A percentile compares a stretch with the other conserved stretches of the same genome.
Conservation (phyloP, 1,140 invertebrate species). For the Trichogramma pretiosum region DNA sequence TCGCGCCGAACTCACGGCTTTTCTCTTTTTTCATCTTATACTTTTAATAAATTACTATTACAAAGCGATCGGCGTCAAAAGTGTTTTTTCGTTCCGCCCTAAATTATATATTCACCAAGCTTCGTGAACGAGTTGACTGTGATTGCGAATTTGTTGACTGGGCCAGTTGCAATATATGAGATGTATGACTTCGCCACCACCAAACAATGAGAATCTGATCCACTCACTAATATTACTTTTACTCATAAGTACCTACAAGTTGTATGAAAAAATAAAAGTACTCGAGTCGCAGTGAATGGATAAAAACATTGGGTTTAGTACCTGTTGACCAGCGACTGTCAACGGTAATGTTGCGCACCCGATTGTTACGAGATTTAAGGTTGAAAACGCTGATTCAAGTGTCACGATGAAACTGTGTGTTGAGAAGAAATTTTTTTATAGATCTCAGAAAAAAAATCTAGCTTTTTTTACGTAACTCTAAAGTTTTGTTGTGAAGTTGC, state of each 20-base stretch:
- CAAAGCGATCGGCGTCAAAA: no score
- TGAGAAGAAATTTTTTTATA: neutral
- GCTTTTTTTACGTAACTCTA: slow-evolving; percentile 5
- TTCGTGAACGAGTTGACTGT: slow-evolving; percentile 4
- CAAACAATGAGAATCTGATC: neutral
- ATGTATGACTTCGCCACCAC: slow-evolving; percentile 2
- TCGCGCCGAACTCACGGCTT: no score
- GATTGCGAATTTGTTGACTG: slow-evolving; percentile 4
- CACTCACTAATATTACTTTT: slow-evolving; percentile 1
- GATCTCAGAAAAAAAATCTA: neutral
- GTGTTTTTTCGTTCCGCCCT: no score
- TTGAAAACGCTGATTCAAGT: neutral
- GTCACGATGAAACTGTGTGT: neutral
- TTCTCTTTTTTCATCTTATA: no score
- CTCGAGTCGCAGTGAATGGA: neutral
- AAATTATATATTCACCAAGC: neutral
- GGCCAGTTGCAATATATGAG: slow-evolving; percentile 12
- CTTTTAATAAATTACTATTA: no score
- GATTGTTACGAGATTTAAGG: slow-evolving; percentile 1
- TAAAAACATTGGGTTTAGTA: no score
- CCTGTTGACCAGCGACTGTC: neutral
- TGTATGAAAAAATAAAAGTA: neutral
- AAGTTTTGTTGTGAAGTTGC: no score
- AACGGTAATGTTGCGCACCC: neutral
- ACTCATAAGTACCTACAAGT: neutral